These are phyloP conservation scores for Erannis defoliaria DNA, from an alignment of 2,888 invertebrate species.

Conservation along the genomic window DNA sequence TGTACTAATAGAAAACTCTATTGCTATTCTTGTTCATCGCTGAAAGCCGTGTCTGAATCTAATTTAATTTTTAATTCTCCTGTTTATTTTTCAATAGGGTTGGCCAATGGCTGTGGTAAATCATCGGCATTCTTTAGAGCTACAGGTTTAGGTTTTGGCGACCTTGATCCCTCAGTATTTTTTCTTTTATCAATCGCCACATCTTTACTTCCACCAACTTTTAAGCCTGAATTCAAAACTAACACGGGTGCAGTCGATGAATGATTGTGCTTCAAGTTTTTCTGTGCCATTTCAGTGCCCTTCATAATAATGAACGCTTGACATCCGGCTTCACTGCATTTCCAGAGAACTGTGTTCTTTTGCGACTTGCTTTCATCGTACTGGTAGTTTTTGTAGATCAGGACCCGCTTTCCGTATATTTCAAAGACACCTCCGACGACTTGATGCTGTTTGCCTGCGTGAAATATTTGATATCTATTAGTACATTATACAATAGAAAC, in stretches of 20 bases:
- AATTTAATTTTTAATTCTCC: no score
- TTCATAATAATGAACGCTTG: constrained; percentile 53
- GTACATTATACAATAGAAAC: no score
- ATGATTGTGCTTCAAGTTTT: constrained; percentile 52
- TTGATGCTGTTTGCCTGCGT: constrained; percentile 2
- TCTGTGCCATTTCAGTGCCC: constrained; percentile 43
- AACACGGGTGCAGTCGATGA: constrained; percentile 40
- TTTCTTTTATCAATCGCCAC: not conserved
- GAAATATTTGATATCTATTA: not conserved
- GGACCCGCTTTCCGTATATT: constrained; percentile 49
- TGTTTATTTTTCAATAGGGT: not conserved
- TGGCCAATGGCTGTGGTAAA: not conserved
- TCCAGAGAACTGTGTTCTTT: constrained; percentile 13
- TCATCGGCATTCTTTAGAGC: not conserved
- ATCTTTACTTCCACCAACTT: not conserved
- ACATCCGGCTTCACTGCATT: constrained; percentile 17
- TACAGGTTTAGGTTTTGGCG: not conserved
- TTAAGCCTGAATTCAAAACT: constrained; percentile 8
- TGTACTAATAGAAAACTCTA: no score
- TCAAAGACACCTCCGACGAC: constrained; percentile 61
- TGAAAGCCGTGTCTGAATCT: no score
- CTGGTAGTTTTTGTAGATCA: constrained; percentile 53
- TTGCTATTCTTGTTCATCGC: no score
- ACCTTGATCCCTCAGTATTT: not conserved
- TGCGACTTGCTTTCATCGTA: constrained; percentile 47